Percentiles rank a stretch among this genome's conserved stretches.
These are phyloP conservation scores for Coptotermes formosanus DNA, from an alignment of 1,140 invertebrate species.

Conservation along the genomic window DNA sequence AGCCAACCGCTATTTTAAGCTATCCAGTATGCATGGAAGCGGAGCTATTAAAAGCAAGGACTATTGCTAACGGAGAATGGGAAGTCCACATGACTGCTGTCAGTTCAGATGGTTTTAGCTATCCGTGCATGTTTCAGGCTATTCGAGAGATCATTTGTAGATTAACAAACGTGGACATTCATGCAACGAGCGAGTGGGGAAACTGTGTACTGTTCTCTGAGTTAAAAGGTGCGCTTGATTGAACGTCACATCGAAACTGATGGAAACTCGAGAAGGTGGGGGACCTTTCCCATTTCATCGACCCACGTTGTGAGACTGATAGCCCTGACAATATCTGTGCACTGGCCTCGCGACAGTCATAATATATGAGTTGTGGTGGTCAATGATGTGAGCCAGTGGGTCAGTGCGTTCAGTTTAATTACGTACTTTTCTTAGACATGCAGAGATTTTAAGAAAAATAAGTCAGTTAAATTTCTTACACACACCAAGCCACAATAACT, in stretches of 20 bases:
- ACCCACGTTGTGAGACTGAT: background rate
- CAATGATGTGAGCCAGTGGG: too few relatives aligned
- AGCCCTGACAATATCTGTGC: background rate
- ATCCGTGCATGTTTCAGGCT: background rate
- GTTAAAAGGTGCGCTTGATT: background rate
- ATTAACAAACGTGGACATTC: constrained; percentile 16
- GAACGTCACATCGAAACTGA: background rate
- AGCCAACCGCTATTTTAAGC: background rate
- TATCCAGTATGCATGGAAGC: background rate
- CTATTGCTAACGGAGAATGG: background rate
- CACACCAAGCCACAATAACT: too few relatives aligned
- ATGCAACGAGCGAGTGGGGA: background rate
- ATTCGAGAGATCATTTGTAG: constrained; percentile 7
- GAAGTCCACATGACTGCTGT: background rate
- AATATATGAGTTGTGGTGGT: too few relatives aligned
- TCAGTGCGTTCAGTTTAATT: too few relatives aligned
- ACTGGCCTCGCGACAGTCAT: too few relatives aligned
- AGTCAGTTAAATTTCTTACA: too few relatives aligned
- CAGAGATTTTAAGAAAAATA: too few relatives aligned
- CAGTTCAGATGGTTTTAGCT: background rate
- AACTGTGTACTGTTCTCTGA: background rate
- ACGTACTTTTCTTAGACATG: too few relatives aligned
- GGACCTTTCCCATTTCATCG: background rate
- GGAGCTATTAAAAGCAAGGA: too few relatives aligned
- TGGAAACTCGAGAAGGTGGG: background rate